These are phyloP conservation scores for Eretmochelys imbricata DNA, from an alignment of 2,113 vertebrate genomes.

Conservation along the genomic window DNA sequence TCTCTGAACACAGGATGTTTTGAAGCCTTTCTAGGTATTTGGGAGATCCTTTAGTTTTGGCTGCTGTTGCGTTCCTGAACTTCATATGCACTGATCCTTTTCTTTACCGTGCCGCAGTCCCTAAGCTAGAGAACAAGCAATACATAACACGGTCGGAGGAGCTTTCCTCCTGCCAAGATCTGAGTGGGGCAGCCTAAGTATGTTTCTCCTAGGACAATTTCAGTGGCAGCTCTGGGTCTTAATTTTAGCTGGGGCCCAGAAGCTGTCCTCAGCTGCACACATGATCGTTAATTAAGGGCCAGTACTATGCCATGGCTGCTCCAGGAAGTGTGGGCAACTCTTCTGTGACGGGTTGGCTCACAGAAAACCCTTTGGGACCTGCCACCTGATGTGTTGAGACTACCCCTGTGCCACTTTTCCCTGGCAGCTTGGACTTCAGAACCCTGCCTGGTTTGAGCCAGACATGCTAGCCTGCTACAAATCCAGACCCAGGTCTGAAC, in stretches of 20 bases:
- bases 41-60: background rate
- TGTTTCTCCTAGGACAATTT: background rate
- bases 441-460: no score
- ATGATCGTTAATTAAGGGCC: slow-evolving; percentile 2
- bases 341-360: background rate
- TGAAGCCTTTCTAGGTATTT: background rate
- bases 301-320: background rate
- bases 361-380: no score
- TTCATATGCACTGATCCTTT: background rate
- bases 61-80: background rate
- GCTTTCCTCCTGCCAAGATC: background rate
- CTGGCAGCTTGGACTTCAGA: no score
- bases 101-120: background rate
- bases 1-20: accelerated
- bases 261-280: background rate
- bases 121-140: background rate
- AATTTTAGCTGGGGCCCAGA: background rate
- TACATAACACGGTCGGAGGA: accelerated
- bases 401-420: no score
- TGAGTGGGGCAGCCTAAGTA: background rate
- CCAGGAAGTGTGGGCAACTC: background rate
- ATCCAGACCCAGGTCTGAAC: no score
- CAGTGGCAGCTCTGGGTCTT: background rate
- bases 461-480: no score
- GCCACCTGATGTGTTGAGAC: no score